Evolutionary conservation across 2,888 invertebrate genomes (phyloP).

Genomic region (Euzetes globulus): DNA sequence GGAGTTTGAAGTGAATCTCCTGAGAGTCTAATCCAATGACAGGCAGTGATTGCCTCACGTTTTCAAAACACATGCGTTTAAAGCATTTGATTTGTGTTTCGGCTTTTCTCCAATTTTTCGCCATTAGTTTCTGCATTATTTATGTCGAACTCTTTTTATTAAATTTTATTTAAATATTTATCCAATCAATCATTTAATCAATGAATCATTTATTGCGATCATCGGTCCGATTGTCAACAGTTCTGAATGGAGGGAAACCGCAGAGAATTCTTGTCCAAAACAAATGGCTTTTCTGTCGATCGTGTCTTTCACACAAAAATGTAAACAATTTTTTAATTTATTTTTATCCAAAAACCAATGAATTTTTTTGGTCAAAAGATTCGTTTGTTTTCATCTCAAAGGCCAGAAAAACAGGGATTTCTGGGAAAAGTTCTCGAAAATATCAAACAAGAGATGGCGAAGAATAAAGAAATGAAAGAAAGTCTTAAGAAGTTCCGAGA

Average conservation of each 20-base stretch:
- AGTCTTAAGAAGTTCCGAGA: slow-evolving; percentile 88
- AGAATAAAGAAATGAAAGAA: slow-evolving; percentile 98
- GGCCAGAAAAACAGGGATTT: slow-evolving; percentile 51
- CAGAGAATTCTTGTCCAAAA: neutral
- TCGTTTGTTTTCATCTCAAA: slow-evolving; percentile 7
- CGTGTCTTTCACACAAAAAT: neutral
- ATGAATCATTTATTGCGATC: slow-evolving; percentile 14
- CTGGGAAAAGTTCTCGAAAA: slow-evolving; percentile 82
- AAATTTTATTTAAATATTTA: neutral
- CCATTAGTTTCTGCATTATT: neutral
- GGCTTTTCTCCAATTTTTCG: neutral
- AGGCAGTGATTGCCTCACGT: slow-evolving; percentile 24
- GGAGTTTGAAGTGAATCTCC: no score
- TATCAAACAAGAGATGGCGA: slow-evolving; percentile 83
- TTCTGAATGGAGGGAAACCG: neutral
- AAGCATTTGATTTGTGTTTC: neutral
- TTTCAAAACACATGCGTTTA: slow-evolving; percentile 27
- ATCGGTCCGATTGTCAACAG: neutral
- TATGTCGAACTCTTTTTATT: neutral
- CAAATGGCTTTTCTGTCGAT: neutral
- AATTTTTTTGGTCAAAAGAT: neutral
- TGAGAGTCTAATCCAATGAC: neutral
- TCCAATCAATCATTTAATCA: neutral
- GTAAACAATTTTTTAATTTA: neutral
- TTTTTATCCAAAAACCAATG: neutral